phyloP scores from a whole-genome alignment of 1,140 invertebrate genomes.

The Drosophila cardini region DNA sequence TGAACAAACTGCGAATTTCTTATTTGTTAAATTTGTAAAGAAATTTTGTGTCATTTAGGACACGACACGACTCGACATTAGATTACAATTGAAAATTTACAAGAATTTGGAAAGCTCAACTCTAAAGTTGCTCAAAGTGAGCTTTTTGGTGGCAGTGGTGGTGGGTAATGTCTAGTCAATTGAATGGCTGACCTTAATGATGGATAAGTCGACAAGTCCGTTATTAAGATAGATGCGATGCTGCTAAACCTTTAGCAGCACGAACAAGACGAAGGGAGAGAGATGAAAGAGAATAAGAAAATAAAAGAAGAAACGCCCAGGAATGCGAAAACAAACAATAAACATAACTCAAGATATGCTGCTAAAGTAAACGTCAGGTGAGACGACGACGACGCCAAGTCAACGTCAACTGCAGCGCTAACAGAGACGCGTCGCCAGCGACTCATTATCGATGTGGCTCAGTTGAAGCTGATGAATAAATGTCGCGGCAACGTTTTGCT shows the following conservation, averaged over 20 bases:
- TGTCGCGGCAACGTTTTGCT: constrained; percentile 25
- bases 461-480: constrained; percentile 57
- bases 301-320: constrained; percentile 27
- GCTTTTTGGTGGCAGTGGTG: not conserved
- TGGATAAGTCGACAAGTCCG: constrained; percentile 41
- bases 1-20: constrained; percentile 1
- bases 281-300: not conserved
- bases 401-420: constrained; percentile 3
- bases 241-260: constrained; percentile 33
- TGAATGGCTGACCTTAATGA: constrained; percentile 64
- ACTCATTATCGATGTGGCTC: constrained; percentile 54
- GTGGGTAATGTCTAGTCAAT: constrained; percentile 16
- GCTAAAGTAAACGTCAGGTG: constrained; percentile 43
- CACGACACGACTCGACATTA: not conserved
- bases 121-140: constrained; percentile 7
- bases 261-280: constrained; percentile 3
- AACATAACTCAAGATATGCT: constrained; percentile 45
- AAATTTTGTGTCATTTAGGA: constrained; percentile 18
- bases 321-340: constrained; percentile 60
- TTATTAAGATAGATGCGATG: constrained; percentile 31
- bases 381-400: constrained; percentile 13
- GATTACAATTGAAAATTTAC: constrained; percentile 10
- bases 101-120: constrained; percentile 12
- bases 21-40: not conserved
- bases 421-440: constrained; percentile 1